These are phyloP conservation scores for Thysanoteuthis rhombus DNA, from an alignment of 2,888 invertebrate species.

Conservation along the genomic window DNA sequence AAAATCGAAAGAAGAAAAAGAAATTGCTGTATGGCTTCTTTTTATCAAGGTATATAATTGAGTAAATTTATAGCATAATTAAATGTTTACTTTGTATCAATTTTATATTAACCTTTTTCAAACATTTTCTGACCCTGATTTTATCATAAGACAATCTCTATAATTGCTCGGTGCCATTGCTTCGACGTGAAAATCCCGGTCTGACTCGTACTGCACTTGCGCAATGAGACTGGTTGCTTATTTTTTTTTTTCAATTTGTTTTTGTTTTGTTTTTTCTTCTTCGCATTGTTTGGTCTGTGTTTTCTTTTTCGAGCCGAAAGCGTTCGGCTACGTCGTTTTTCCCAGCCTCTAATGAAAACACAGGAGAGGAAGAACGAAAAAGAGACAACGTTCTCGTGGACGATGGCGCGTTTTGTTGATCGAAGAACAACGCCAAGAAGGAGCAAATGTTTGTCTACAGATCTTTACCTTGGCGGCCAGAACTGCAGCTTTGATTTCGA, in stretches of 20 bases:
- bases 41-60: conserved; percentile 12
- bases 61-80: neutral
- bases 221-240: neutral
- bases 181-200: neutral
- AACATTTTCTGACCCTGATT: neutral
- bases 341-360: neutral
- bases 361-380: neutral
- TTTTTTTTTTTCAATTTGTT: neutral
- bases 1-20: too few relatives aligned
- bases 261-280: neutral
- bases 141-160: neutral
- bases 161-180: neutral
- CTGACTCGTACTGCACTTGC: neutral
- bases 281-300: neutral
- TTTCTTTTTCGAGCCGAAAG: neutral
- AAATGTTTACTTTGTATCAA: conserved; percentile 12
- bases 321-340: neutral
- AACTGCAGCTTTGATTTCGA: neutral
- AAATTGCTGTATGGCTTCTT: neutral
- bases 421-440: neutral
- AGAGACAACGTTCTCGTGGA: neutral
- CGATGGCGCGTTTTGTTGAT: neutral
- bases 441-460: neutral
- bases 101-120: neutral
- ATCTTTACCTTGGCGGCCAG: neutral